Base-by-base conservation (phyloP, 2,113 vertebrate species). In the Bungarus multicinctus region DNA sequence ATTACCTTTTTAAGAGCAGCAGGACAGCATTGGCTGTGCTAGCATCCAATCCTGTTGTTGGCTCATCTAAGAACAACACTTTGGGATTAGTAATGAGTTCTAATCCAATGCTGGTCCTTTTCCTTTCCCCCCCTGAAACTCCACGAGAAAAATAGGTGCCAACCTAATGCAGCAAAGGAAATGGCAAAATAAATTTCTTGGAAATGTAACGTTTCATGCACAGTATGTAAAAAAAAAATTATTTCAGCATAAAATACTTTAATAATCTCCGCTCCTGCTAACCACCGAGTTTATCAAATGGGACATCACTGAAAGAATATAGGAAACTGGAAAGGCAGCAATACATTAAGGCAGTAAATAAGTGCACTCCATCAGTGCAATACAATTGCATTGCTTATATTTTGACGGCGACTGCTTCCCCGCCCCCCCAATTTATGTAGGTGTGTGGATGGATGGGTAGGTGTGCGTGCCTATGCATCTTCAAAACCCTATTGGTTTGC, bases 31-130 rank as follows among this genome's bases (percentile, higher is more conserved):
- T 99, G 16, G 99, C 99, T 1, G 99, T 99, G 96, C 98, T 99
- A 10, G 99, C 97, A 58, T 99, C 99, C 43, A 99, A 96, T 3
- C 99, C 99, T 0, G 98, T 99, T 5, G 99, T 99, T 18, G 99
- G 99, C 92, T 99, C 99, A 93, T 99, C 99, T 97, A 99, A 96
- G 95, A 99, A 99, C 53, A 99, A 97, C 90, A 99, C 97, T 0
- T 98, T 95, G 11, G 99, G 99, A 93, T 99, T 98, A 0, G 97
- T 99, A 93, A 99, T 99, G 52, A 99, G 96, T 96, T 99, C 99
- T 98, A 99, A 99, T 3, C 98, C 99, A 30, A 99, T 99, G 95
- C 93, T 99, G 12, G 98, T 99, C 96, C 98, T 98, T 97, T 99
- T 99, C 69, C 98, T 97, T 95, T 99, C 99, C 64, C 99, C 99